Evolutionary conservation across 1,140 invertebrate genomes (phyloP).

Genomic region (Mesaphorura yosii): DNA sequence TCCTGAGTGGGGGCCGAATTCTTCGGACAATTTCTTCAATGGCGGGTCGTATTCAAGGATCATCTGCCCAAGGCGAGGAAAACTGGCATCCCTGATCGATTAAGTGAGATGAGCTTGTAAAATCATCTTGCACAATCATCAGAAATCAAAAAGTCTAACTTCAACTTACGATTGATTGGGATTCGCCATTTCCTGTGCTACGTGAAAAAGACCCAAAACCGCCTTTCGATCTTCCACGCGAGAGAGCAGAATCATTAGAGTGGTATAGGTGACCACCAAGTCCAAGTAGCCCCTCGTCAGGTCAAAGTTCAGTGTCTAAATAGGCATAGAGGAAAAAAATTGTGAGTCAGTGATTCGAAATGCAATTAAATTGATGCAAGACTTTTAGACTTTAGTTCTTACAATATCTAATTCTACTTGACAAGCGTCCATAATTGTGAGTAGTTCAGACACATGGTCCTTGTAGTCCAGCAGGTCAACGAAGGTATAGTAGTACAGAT

Average conservation of each 20-base stretch:
- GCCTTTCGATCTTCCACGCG: conserved; percentile 95
- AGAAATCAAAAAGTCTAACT: conserved; percentile 2
- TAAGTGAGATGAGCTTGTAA: not conserved
- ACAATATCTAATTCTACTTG: conserved; percentile 87
- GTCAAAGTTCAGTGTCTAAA: conserved; percentile 82
- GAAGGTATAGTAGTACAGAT: conserved; percentile 97
- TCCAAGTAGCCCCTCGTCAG: conserved; percentile 92
- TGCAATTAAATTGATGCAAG: conserved; percentile 1
- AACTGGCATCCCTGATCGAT: conserved; percentile 57
- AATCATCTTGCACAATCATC: not conserved
- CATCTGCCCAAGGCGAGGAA: conserved; percentile 89
- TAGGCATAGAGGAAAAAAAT: conserved; percentile 14
- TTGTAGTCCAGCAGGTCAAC: conserved; percentile 98
- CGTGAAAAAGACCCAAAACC: conserved; percentile 91
- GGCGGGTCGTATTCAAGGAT: conserved; percentile 96
- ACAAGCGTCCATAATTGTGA: conserved; percentile 96
- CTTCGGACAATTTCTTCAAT: conserved; percentile 89
- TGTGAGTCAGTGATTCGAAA: conserved; percentile 3
- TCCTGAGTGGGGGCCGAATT: conserved; percentile 90
- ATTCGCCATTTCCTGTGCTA: conserved; percentile 91
- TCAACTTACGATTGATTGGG: conserved; percentile 52
- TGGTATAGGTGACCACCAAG: conserved; percentile 83
- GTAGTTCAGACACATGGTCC: conserved; percentile 90
- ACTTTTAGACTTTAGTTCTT: conserved; percentile 35
- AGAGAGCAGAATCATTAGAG: conserved; percentile 90